Evolutionary conservation across 2,888 invertebrate species (phyloP), one percentile per base, ranked within the genome.

Genomic region (Drymonia ruficornis): DNA sequence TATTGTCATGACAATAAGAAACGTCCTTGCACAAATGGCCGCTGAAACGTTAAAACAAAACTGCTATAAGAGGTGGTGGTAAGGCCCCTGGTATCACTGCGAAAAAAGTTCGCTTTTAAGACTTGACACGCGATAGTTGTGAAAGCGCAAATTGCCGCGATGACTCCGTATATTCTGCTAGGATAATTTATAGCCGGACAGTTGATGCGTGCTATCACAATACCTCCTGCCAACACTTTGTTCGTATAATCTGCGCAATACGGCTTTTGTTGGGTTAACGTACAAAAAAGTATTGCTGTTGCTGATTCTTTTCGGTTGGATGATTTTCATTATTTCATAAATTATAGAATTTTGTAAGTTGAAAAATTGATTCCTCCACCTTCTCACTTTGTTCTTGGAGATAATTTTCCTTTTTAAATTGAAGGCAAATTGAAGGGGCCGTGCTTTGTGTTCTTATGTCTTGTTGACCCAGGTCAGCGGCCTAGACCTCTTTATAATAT

Each of bases 141-240:
- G 65, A 64, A 64, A 63, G 56, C 55, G 55, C 55, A 56, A 67
- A 64, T 67, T 57, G 63, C 63, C 48, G 36, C 55, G 59, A 69
- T 74, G 72, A 70, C 67, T 51, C 15, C 19, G 63, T 60, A 49
- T 54, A 63, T 67, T 62, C 61, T 59, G 59, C 47, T 56, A 49
- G 54, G 56, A 65, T 67, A 56, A 71, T 71, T 69, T 65, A 72
- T 75, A 57, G 64, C 58, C 46, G 29, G 52, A 55, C 54, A 53
- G 57, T 57, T 55, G 63, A 56, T 56, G 64, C 60, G 57, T 61
- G 57, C 56, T 50, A 61, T 55, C 61, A 70, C 64, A 70, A 63
- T 66, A 45, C 53, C 49, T 16, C 13, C 52, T 56, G 53, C 18
- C 44, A 47, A 40, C 43, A 61, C 53, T 57, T 54, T 65, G 48